These are phyloP conservation scores for Steromphala cineraria DNA, from an alignment of 2,888 invertebrate genomes.

Conservation along the genomic window DNA sequence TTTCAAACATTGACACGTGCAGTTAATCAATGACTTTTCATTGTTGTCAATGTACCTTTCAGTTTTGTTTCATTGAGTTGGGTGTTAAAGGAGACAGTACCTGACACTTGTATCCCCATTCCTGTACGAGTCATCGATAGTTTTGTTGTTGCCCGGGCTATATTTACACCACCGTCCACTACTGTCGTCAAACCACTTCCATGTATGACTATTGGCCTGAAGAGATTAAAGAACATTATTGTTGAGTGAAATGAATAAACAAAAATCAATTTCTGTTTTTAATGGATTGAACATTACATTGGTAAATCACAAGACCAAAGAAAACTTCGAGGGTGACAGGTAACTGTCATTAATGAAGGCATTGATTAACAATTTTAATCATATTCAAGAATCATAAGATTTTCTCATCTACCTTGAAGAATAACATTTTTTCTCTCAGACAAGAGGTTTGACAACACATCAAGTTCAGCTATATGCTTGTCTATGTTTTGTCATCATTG, in stretches of 20 bases:
- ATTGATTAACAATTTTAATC: too few species aligned
- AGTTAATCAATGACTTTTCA: too few species aligned
- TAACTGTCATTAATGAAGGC: too few species aligned
- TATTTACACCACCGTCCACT: slow-evolving; percentile 88
- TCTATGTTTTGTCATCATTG: slow-evolving; percentile 10
- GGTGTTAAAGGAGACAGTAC: slow-evolving; percentile 35
- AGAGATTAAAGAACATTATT: background rate
- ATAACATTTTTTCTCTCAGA: background rate
- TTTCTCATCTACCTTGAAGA: too few species aligned
- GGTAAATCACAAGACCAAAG: background rate
- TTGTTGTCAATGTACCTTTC: too few species aligned
- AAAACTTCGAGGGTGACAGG: too few species aligned
- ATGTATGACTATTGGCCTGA: slow-evolving; percentile 76
- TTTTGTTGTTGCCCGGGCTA: slow-evolving; percentile 83
- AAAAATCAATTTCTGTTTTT: too few species aligned
- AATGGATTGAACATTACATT: too few species aligned
- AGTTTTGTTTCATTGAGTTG: too few species aligned
- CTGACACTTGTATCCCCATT: slow-evolving; percentile 74
- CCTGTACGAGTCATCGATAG: slow-evolving; percentile 87
- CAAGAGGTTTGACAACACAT: background rate
- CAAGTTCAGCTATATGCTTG: background rate
- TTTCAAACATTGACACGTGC: too few species aligned
- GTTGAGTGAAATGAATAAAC: too few species aligned
- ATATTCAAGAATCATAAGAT: background rate
- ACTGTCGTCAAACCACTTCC: slow-evolving; percentile 91